Conservation (phyloP, 1,140 invertebrate species). For the Atta cephalotes region DNA sequence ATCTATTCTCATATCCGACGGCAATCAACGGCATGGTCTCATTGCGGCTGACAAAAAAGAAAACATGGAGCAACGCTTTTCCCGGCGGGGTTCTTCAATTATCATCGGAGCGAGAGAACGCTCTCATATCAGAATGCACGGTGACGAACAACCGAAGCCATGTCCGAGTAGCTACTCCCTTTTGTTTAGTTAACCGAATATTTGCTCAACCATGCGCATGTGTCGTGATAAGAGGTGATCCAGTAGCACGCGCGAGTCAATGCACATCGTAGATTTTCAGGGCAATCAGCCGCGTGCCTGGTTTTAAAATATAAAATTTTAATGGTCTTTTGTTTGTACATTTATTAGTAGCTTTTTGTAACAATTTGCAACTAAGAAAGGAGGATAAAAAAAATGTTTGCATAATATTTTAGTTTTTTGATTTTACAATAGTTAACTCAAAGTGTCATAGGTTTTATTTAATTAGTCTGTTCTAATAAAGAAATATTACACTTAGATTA, state of each 20-base stretch:
- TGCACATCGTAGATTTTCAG: conserved; percentile 61
- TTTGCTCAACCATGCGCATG: conserved; percentile 75
- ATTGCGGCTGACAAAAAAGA: conserved; percentile 49
- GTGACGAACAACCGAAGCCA: conserved; percentile 36
- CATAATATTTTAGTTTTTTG: background rate
- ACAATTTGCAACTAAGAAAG: background rate
- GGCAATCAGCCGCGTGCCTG: conserved; percentile 43
- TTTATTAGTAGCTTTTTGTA: background rate
- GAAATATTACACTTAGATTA: background rate
- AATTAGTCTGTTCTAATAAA: background rate
- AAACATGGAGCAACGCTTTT: conserved; percentile 44
- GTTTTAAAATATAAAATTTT: conserved; percentile 71
- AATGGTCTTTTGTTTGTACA: conserved; percentile 16
- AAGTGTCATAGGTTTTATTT: background rate
- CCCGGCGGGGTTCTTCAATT: conserved; percentile 57
- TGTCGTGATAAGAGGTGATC: conserved; percentile 68
- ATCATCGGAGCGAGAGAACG: conserved; percentile 53
- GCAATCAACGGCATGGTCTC: conserved; percentile 53
- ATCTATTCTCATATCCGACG: conserved; percentile 53
- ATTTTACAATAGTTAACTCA: background rate
- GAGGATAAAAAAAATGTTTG: background rate
- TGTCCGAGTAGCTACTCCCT: conserved; percentile 55
- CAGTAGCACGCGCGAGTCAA: conserved; percentile 59
- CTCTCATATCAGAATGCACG: conserved; percentile 39
- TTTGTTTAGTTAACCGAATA: conserved; percentile 77